Base-by-base conservation (phyloP, 37 sponge, comb jelly and placozoan genomes). In the Aplysina aerophoba region DNA sequence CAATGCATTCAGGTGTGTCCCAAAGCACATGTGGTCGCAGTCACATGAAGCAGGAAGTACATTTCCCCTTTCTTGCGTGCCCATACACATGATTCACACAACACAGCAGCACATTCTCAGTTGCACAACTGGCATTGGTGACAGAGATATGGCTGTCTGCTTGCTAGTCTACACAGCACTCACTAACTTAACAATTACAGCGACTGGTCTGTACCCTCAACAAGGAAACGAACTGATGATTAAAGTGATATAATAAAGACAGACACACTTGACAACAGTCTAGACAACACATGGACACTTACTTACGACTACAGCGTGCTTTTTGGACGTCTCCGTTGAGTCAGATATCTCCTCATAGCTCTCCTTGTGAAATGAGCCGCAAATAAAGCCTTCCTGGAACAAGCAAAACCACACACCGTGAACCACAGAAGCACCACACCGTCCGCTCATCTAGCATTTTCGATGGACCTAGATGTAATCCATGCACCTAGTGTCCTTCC, bases 281-380 rank as follows among this genome's bases (percentile, higher is more conserved):
- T 44, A 44, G 50, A 44, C 50, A 8, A 8, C 50, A 44, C 8
- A 44, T 11, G 50, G 8, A 44, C 6, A 44, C 50, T 44, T 44
- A 44, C 50, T 44, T 44, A 44, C 8, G 50, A 44, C 50, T 44
- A 44, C 8, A 8, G 50, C 50, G 50, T 35, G 71, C 34, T 30
- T 69, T 30, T 30, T 69, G 17, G 71, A 69, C 28, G 33, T 69
- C 28, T 34, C 71, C 1, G 71, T 34, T 30, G 71, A 69, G 34
- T 69, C 71, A 69, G 71, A 69, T 30, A 69, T 69, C 34, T 69
- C 33, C 34, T 69, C 71, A 30, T 34, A 69, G 71, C 71, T 69
- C 28, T 30, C 35, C 34, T 69, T 12, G 35, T 34, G 28, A 35
- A 31, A 6, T 30, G 71, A 17, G 35, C 71, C 71, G 33, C 28